Evolutionary conservation across 2,113 vertebrate genomes (phyloP).

Genomic region (Misgurnus mizolepis): DNA sequence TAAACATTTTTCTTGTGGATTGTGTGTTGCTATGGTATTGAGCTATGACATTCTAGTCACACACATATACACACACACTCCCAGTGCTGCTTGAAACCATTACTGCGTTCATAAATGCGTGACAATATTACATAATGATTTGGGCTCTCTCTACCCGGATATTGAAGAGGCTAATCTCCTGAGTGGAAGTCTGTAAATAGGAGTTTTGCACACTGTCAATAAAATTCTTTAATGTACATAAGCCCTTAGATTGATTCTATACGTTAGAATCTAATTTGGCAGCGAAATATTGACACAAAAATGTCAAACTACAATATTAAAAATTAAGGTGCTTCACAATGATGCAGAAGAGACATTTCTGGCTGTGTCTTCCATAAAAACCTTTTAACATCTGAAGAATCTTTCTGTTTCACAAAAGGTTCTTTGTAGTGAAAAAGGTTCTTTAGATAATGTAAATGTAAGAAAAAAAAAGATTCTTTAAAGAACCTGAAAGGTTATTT

Average conservation of each 20-base stretch:
- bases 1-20: conserved; percentile 44
- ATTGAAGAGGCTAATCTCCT: conserved; percentile 16
- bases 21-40: conserved; percentile 55
- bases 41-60: conserved; percentile 41
- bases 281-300: neutral
- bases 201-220: neutral
- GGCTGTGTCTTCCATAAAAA: no score
- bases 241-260: neutral
- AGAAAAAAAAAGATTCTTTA: no score
- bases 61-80: conserved; percentile 33
- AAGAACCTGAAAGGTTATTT: no score
- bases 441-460: no score
- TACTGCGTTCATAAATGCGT: conserved; percentile 43
- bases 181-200: conserved; percentile 33
- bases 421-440: no score
- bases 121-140: conserved; percentile 50
- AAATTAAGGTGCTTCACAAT: no score
- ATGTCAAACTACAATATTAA: neutral
- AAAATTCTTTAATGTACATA: neutral
- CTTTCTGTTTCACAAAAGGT: no score
- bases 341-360: no score
- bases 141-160: conserved; percentile 15
- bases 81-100: conserved; percentile 43
- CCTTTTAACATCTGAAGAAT: no score
- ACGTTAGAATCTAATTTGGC: neutral